phyloP scores from a whole-genome alignment of 1,140 invertebrate genomes.

The Drosophila quadrilineata region DNA sequence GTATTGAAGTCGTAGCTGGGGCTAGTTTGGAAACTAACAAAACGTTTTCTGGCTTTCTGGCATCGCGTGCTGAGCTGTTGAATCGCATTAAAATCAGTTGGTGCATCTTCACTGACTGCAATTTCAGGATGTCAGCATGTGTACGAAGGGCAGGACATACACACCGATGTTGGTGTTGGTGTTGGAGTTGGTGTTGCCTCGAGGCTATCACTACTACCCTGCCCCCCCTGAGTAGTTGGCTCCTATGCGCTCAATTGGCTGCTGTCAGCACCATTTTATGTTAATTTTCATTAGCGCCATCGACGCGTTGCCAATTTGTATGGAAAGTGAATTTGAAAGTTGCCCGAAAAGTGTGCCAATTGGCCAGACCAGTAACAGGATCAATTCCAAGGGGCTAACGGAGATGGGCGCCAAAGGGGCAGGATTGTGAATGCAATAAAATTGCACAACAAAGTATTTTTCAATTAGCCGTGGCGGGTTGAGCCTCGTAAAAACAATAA shows the following conservation, averaged over 20 bases:
- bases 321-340: constrained; percentile 77
- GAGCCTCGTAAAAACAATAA: constrained; percentile 72
- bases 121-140: constrained; percentile 29
- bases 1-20: constrained; percentile 3
- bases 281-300: constrained; percentile 78
- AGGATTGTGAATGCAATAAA: constrained; percentile 47
- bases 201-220: neutral
- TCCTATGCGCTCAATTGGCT: constrained; percentile 69
- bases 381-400: constrained; percentile 4
- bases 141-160: constrained; percentile 9
- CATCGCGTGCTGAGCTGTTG: constrained; percentile 75
- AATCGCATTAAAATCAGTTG: constrained; percentile 80
- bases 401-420: neutral
- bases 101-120: constrained; percentile 77
- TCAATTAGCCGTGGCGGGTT: constrained; percentile 59
- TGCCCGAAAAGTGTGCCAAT: constrained; percentile 59
- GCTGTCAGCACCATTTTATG: constrained; percentile 79
- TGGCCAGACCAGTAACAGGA: constrained; percentile 32
- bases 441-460: constrained; percentile 77
- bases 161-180: neutral
- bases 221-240: constrained; percentile 19
- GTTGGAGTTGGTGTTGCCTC: neutral
- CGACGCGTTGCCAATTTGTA: constrained; percentile 73
- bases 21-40: constrained; percentile 59
- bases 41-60: constrained; percentile 63